A percentile compares a stretch with the other conserved stretches of the same genome.
Conservation (phyloP, 2,113 vertebrate genomes). For the Morone chrysops region DNA sequence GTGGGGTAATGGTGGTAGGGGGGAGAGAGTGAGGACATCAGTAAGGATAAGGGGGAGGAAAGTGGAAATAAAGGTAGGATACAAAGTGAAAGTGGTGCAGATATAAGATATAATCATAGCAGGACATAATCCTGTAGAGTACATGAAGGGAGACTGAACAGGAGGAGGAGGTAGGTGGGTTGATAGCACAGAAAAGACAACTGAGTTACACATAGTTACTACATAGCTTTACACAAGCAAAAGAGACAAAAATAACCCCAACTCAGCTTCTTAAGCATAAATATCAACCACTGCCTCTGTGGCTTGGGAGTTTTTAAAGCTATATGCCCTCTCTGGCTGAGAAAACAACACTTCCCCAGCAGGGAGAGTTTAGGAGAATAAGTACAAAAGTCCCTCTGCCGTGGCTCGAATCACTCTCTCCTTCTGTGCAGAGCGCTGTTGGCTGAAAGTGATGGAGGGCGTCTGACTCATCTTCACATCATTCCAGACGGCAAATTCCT, state of each 20-base stretch:
- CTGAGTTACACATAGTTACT: no score
- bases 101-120: constrained; percentile 2
- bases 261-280: neutral
- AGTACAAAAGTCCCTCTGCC: constrained; percentile 43
- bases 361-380: constrained; percentile 12
- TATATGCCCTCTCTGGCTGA: constrained; percentile 10
- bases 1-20: neutral
- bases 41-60: neutral
- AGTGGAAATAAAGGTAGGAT: constrained; percentile 11
- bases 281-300: constrained; percentile 24
- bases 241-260: constrained; percentile 4
- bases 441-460: constrained; percentile 74
- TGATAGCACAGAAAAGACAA: neutral
- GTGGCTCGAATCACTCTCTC: constrained; percentile 54
- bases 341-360: constrained; percentile 32
- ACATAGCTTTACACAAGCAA: neutral
- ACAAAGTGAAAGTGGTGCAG: neutral
- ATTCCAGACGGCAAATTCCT: constrained; percentile 82
- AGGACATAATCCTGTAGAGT: neutral
- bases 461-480: constrained; percentile 83
- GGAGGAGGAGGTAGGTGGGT: neutral
- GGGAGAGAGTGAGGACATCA: constrained; percentile 28
- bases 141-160: neutral
- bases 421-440: constrained; percentile 63
- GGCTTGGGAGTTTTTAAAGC: constrained; percentile 21